Evolutionary conservation across 2,113 vertebrate species (phyloP), one percentile per base, ranked within the genome.

Genomic region (Aegotheles bennettii): DNA sequence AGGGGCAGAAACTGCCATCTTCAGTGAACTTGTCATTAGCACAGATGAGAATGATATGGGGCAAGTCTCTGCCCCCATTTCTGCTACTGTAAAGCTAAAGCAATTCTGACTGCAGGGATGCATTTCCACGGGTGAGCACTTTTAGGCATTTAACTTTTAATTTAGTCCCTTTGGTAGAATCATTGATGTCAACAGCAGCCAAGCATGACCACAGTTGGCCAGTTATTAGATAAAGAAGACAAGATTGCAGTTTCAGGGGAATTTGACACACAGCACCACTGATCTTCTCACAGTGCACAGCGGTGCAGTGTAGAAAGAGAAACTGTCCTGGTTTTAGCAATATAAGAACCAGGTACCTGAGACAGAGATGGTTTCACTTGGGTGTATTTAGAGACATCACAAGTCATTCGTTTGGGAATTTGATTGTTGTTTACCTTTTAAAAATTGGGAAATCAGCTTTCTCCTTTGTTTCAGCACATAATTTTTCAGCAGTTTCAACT

Each of bases 401-500:
- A 64, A 47, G 40, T 26, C n/a, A 20, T 79, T 67, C 76, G 31
- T 51, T 65, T 68, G 35, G 26, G 31, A 73, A 73, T 53, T 36
- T 76, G 21, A 53, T 76, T 65, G 53, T 36, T 64, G 7, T 38
- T 82, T 38, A 20, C 50, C 6, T 93, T 78, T 64, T 16, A 20
- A 70, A 91, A 90, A 88, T 26, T 10, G 50, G 50, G 10, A 84
- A 81, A 84, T 70, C 21, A 45, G 17, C 38, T 56, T 84, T 75
- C 31, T 90, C 53, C 31, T 77, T 67, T 43, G 24, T 73, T 77
- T 84, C 53, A 83, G 59, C 43, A 70, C 43, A 61, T 33, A 59
- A 56, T 80, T 84, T 78, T 88, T 63, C 74, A 84, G 11, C 26
- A 45, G n/a, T 92, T 93, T 87, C 48, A 74, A 26, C 35, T 86